phyloP scores from a whole-genome alignment of 2,113 vertebrate species.

The Nycticryphes semicollaris region DNA sequence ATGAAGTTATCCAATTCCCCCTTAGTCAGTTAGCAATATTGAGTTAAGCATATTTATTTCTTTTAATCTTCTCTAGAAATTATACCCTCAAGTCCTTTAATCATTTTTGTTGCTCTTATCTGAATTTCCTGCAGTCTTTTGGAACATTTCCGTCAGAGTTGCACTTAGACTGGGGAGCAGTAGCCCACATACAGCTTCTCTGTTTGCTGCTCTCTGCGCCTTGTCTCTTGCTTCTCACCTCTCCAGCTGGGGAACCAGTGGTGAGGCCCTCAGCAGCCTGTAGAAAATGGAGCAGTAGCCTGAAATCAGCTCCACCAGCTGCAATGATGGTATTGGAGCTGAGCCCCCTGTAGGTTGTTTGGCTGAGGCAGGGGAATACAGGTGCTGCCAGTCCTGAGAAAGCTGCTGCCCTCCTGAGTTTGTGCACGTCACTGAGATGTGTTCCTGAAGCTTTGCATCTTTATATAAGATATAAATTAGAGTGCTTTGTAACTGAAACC shows the following conservation, averaged over 20 bases:
- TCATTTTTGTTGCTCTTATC: background rate
- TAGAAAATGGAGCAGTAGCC: background rate
- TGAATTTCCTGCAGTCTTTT: background rate
- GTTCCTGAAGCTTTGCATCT: background rate
- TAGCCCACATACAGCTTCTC: background rate
- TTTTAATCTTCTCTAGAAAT: conserved; percentile 27
- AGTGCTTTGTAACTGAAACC: background rate
- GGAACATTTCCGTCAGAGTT: background rate
- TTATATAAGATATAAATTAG: background rate
- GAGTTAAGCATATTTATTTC: conserved; percentile 1
- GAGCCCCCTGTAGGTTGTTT: background rate
- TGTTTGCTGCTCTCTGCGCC: background rate
- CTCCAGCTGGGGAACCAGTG: background rate
- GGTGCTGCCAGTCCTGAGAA: background rate
- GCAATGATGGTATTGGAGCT: background rate
- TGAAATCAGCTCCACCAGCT: background rate
- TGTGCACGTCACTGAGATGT: background rate
- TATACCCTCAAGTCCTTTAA: background rate
- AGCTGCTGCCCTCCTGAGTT: background rate
- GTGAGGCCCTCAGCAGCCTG: background rate
- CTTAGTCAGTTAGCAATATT: background rate
- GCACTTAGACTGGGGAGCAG: background rate
- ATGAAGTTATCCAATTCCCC: background rate
- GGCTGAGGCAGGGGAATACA: background rate
- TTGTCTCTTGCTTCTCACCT: background rate